Evolutionary conservation across 2,113 vertebrate genomes (phyloP), one percentile per base, ranked within the genome.

Genomic region (Siphamia tubifer): DNA sequence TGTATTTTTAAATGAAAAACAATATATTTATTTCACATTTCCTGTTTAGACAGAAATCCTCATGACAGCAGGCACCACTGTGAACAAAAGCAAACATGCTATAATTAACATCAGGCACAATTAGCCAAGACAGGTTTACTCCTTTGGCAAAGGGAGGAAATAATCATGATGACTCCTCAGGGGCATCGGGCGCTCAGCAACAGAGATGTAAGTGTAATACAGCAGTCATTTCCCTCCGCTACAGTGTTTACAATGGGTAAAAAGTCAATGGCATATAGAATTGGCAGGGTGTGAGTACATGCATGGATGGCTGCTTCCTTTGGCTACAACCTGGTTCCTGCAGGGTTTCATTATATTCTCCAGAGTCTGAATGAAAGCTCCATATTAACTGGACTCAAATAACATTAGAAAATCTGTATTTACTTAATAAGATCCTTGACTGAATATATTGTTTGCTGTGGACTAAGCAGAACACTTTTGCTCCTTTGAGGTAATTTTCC

Each of bases 61-160:
- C 70, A 40, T 71, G 79, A 71, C 85, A 84, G 79, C 65, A 65
- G 79, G 71, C 68, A 61, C 77, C 64, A 31, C 30, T 5, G 56
- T 20, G 52, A 82, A 86, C 74, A 87, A 85, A 90, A 52, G 31
- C 67, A 39, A 62, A 72, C 58, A 54, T 84, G 69, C 83, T 79
- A 77, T 84, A 87, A 85, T 89, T 82, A 84, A 65, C 71, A 63
- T 70, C 78, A 60, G 60, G 75, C 68, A 85, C 81, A 88, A 87
- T 87, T 86, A 84, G 76, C 39, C 55, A 5, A 13, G 58, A 40
- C 79, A 36, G 78, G 39, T 77, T 70, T 11, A 48, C 78, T 76
- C 69, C 47, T 6, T 16, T 32, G 64, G 76, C 40, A n/a, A 36
- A 45, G 77, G 61, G 56, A 75, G 82, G 84, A 85, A 83, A 68